Percentiles rank a stretch among this genome's conserved stretches.
phyloP scores from a whole-genome alignment of 2,797 vertebrate species.

The Silurus aristotelis region DNA sequence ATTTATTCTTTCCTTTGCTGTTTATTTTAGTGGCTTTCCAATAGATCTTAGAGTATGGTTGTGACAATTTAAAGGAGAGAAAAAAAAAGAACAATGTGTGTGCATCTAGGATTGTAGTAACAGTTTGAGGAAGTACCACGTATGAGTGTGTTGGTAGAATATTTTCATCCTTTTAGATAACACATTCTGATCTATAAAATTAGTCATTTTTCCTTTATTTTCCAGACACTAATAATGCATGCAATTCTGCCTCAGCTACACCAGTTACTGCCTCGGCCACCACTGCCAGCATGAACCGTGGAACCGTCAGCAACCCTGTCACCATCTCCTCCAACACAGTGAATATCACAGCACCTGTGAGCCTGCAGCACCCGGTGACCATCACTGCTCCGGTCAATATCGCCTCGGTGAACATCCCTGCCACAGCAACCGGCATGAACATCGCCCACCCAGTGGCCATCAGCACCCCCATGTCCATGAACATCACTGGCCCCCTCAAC shows the following conservation, averaged over 20 bases:
- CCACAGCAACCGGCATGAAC: slow-evolving; percentile 83
- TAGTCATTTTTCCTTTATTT: not conserved
- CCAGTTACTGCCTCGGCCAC: slow-evolving; percentile 69
- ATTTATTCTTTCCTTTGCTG: not conserved
- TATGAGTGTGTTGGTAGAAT: not conserved
- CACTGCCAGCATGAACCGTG: slow-evolving; percentile 75
- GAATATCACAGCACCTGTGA: slow-evolving; percentile 91
- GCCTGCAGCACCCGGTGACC: slow-evolving; percentile 94
- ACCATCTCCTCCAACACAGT: slow-evolving; percentile 95
- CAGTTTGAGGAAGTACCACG: not conserved
- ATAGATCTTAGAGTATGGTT: not conserved
- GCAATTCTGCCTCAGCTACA: slow-evolving; percentile 72
- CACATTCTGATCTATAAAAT: not conserved
- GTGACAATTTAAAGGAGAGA: not conserved
- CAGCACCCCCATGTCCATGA: slow-evolving; percentile 95
- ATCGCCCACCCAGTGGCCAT: slow-evolving; percentile 96
- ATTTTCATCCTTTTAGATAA: not conserved
- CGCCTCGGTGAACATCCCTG: slow-evolving; percentile 79
- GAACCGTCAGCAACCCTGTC: slow-evolving; percentile 77
- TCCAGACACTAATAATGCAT: slow-evolving; percentile 73
- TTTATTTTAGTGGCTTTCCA: not conserved
- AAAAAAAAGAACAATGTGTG: not conserved
- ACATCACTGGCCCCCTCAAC: slow-evolving; percentile 87
- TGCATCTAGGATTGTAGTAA: not conserved
- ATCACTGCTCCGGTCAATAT: slow-evolving; percentile 95